These are phyloP conservation scores for Melanotaenia maccullochi DNA, from an alignment of 2,797 vertebrate species.

Conservation along the genomic window DNA sequence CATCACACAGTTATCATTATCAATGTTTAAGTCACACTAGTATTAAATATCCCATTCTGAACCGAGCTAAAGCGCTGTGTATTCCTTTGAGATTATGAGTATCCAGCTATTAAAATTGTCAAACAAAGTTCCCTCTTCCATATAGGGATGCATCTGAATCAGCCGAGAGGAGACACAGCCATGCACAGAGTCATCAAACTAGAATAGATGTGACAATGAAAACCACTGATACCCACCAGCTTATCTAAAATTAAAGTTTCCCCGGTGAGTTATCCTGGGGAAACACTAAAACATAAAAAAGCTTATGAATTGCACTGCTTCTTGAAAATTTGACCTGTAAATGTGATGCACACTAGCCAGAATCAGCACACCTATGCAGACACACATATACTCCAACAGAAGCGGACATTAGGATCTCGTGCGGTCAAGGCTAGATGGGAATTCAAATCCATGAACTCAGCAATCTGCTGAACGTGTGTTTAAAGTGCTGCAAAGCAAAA, in stretches of 20 bases:
- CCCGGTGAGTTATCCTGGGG: constrained; percentile 49
- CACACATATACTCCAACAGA: constrained; percentile 12
- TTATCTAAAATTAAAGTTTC: constrained; percentile 22
- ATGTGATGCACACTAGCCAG: constrained; percentile 30
- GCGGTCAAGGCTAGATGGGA: constrained; percentile 41
- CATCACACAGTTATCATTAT: neutral
- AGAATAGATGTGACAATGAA: constrained; percentile 61
- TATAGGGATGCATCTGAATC: constrained; percentile 34
- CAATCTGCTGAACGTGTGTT: constrained; percentile 60
- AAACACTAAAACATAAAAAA: constrained; percentile 17
- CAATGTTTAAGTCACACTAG: neutral
- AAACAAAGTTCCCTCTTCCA: constrained; percentile 29
- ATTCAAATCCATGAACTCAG: constrained; percentile 63
- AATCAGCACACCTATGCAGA: constrained; percentile 19
- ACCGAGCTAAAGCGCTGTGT: neutral
- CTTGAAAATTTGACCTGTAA: constrained; percentile 52
- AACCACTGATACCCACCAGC: constrained; percentile 45
- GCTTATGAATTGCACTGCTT: constrained; percentile 45
- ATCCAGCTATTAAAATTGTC: constrained; percentile 29
- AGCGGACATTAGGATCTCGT: constrained; percentile 31
- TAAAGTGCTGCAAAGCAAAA: constrained; percentile 56
- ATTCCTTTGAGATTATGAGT: constrained; percentile 8
- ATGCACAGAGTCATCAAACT: constrained; percentile 46
- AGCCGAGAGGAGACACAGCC: constrained; percentile 49
- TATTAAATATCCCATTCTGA: neutral